These are phyloP conservation scores for Caenorhabditis inopinata DNA, from an alignment of 1,140 invertebrate genomes.

Conservation along the genomic window DNA sequence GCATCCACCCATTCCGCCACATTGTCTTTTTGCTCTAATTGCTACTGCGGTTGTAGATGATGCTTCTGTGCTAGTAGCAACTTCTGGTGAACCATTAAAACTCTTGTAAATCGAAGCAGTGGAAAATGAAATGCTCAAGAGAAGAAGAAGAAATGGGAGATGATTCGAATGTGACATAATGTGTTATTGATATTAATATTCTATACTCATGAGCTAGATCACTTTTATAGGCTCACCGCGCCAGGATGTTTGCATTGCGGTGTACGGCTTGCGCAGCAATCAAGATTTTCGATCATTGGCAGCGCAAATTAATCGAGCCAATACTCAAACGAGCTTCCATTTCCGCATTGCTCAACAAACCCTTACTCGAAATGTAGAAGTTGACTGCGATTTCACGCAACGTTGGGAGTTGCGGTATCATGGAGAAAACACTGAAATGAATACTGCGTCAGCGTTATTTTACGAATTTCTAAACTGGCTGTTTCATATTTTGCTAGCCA, in stretches of 20 bases:
- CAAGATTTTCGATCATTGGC: slow-evolving; percentile 10
- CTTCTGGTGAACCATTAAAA: neutral
- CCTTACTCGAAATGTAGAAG: neutral
- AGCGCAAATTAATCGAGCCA: slow-evolving; percentile 3
- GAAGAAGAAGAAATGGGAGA: neutral
- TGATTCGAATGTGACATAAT: too few relatives aligned
- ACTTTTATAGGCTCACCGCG: neutral
- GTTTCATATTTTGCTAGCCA: too few relatives aligned
- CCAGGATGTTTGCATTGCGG: slow-evolving; percentile 12
- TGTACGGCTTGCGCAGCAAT: neutral
- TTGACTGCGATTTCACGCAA: too few relatives aligned
- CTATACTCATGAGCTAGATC: neutral
- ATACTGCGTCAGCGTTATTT: too few relatives aligned
- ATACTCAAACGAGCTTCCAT: neutral
- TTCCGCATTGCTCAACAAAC: slow-evolving; percentile 6
- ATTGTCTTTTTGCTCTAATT: slow-evolving; percentile 6
- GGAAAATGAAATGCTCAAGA: neutral
- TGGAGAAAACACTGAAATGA: too few relatives aligned
- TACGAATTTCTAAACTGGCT: too few relatives aligned
- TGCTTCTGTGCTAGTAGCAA: neutral
- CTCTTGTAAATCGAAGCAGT: neutral
- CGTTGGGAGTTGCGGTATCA: too few relatives aligned
- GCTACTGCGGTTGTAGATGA: neutral
- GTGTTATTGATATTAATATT: too few relatives aligned
- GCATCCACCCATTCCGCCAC: slow-evolving; percentile 23